Evolutionary conservation across 2,888 invertebrate genomes (phyloP).

Genomic region (Zelleria hepariella): DNA sequence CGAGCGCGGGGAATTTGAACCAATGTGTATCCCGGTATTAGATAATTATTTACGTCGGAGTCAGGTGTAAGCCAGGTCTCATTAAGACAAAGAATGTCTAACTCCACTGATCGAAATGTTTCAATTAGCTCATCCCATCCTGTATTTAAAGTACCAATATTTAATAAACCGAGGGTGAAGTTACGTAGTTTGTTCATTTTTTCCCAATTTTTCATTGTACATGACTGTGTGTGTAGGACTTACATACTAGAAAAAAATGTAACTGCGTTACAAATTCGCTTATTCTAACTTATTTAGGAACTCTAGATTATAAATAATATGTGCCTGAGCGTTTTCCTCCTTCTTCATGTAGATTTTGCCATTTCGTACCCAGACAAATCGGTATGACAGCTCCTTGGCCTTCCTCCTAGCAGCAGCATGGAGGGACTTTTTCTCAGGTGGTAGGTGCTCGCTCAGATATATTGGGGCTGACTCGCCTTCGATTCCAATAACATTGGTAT

Average conservation of each 20-base stretch:
- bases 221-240: no score
- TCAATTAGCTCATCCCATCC: background rate
- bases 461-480: slow-evolving; percentile 11
- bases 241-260: no score
- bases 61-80: background rate
- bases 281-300: no score
- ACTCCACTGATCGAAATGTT: background rate
- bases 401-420: slow-evolving; percentile 5
- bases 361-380: slow-evolving; percentile 5
- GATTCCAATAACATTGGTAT: background rate
- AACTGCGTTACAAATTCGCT: no score
- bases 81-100: background rate
- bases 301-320: no score
- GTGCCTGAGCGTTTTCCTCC: background rate
- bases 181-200: no score
- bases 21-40: background rate
- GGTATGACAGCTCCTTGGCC: slow-evolving; percentile 1
- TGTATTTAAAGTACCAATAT: background rate
- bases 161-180: background rate
- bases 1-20: background rate
- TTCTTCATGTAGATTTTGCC: background rate
- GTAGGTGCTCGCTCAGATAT: slow-evolving; percentile 11
- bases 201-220: no score
- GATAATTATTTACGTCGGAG: background rate
- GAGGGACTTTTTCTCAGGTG: slow-evolving; percentile 4